Percentiles rank a stretch among this genome's conserved stretches.
Conservation (phyloP, 1,140 invertebrate genomes). For the Drosophila parvula region DNA sequence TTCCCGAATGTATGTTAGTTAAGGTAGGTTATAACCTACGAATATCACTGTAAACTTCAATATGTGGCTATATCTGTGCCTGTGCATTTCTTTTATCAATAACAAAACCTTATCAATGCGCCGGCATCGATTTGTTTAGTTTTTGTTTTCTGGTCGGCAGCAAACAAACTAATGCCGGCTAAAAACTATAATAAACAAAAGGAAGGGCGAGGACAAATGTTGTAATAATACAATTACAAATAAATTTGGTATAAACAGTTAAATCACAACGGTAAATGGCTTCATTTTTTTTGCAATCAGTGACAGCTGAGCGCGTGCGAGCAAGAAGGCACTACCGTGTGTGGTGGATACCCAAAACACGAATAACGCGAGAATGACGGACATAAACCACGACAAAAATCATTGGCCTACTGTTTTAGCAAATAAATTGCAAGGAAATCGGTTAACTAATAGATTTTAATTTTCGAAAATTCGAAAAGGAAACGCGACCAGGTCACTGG, state of each 20-base stretch:
- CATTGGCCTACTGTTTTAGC: slow-evolving; percentile 2
- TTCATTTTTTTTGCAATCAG: slow-evolving; percentile 11
- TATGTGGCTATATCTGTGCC: background rate
- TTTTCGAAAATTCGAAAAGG: background rate
- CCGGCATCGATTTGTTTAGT: slow-evolving; percentile 34
- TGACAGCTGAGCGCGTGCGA: slow-evolving; percentile 49
- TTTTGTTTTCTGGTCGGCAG: background rate
- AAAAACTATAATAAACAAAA: slow-evolving; percentile 13
- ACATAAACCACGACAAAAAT: background rate
- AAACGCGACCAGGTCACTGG: slow-evolving; percentile 15
- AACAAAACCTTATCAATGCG: slow-evolving; percentile 28
- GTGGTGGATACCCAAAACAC: slow-evolving; percentile 35
- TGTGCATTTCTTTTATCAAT: slow-evolving; percentile 16
- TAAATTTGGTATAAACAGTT: slow-evolving; percentile 1
- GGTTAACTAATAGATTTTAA: background rate
- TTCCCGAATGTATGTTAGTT: background rate
- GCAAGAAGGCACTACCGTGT: slow-evolving; percentile 21
- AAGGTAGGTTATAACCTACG: background rate
- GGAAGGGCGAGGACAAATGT: background rate
- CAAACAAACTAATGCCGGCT: slow-evolving; percentile 9
- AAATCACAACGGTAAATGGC: slow-evolving; percentile 32
- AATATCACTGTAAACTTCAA: background rate
- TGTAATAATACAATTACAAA: background rate
- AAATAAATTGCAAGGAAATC: slow-evolving; percentile 6
- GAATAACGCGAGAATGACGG: slow-evolving; percentile 23